These are phyloP conservation scores for Poeciliopsis gracilis DNA, from an alignment of 2,797 vertebrate genomes.

Conservation along the genomic window DNA sequence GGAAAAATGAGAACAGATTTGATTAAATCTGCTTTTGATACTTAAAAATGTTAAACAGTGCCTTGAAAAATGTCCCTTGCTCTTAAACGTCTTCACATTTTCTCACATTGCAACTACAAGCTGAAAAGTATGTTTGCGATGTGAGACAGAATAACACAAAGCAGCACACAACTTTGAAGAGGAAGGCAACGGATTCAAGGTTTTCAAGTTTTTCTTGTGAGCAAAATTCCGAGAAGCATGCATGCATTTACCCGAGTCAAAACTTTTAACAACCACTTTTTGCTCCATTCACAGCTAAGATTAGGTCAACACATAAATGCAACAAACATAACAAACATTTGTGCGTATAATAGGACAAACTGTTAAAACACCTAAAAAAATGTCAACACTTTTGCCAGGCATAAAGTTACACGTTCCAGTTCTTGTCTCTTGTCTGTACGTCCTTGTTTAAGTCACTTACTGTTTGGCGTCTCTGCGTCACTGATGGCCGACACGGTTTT, in stretches of 20 bases:
- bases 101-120: not conserved
- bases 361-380: not conserved
- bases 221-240: not conserved
- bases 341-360: not conserved
- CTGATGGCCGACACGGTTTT: constrained; percentile 86
- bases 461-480: constrained; percentile 76
- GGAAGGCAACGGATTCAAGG: not conserved
- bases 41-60: constrained; percentile 7
- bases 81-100: not conserved
- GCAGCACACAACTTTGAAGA: not conserved
- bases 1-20: constrained; percentile 13
- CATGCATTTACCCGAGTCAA: not conserved
- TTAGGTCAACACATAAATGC: not conserved
- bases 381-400: not conserved
- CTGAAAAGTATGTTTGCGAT: not conserved
- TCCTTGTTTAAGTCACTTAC: constrained; percentile 63
- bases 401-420: not conserved
- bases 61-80: not conserved
- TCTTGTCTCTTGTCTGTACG: not conserved
- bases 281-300: not conserved
- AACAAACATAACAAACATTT: not conserved
- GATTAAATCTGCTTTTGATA: constrained; percentile 7
- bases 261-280: too few relatives aligned
- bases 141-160: not conserved
- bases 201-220: not conserved